A percentile compares a stretch with the other conserved stretches of the same genome.
Evolutionary conservation across 1,140 invertebrate genomes (phyloP).

Genomic region (Drosophila nebulosa): DNA sequence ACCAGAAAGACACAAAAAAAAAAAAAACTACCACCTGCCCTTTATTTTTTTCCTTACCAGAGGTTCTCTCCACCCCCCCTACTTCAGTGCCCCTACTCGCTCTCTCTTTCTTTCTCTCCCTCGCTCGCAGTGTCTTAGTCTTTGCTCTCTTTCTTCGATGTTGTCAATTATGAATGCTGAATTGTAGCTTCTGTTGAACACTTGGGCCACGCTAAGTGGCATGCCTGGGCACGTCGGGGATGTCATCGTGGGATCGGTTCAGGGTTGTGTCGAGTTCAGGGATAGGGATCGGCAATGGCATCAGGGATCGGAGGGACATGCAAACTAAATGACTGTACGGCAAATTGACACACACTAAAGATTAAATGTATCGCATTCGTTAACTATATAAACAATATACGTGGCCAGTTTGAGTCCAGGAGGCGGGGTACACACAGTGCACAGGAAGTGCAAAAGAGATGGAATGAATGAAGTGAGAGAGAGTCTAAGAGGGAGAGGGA

Average conservation of each 20-base stretch:
- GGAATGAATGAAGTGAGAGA: background rate
- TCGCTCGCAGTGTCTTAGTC: constrained; percentile 12
- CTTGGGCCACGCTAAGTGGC: constrained; percentile 73
- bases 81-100: background rate
- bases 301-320: constrained; percentile 56
- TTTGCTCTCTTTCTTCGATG: constrained; percentile 13
- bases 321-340: constrained; percentile 79
- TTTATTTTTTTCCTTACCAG: constrained; percentile 60
- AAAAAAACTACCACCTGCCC: constrained; percentile 73
- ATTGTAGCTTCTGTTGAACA: constrained; percentile 79
- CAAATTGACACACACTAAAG: constrained; percentile 79
- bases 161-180: constrained; percentile 79
- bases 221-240: constrained; percentile 67
- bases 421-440: constrained; percentile 34
- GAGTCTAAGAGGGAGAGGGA: background rate
- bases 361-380: constrained; percentile 80
- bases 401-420: constrained; percentile 56
- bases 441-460: background rate
- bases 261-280: constrained; percentile 6
- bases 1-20: constrained; percentile 47
- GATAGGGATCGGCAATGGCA: background rate
- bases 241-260: constrained; percentile 60
- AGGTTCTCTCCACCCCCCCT: constrained; percentile 23
- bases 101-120: constrained; percentile 13
- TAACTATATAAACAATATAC: constrained; percentile 80